Percentiles rank a stretch among this genome's conserved stretches.
Evolutionary conservation across 1,140 invertebrate genomes (phyloP).

Genomic region (Lanistes nyassanus): DNA sequence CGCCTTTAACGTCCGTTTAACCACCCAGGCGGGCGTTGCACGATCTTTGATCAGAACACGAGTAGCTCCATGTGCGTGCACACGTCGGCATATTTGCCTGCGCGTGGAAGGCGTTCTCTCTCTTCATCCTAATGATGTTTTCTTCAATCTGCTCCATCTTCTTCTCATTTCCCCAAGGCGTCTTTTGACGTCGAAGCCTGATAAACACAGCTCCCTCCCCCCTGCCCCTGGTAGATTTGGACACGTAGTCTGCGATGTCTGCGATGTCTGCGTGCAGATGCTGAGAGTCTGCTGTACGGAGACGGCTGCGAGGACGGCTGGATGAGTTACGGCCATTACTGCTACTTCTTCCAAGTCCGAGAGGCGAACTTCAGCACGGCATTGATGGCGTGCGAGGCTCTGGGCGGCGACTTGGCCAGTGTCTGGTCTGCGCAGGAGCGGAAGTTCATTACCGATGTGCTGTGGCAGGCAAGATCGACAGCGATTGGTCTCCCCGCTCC

Average conservation of each 20-base stretch:
- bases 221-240: not conserved
- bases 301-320: constrained; percentile 22
- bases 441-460: constrained; percentile 18
- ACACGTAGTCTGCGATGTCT: not conserved
- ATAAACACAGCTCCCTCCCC: not conserved
- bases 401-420: constrained; percentile 13
- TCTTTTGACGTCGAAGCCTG: not conserved
- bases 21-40: no score
- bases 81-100: no score
- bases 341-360: constrained; percentile 15
- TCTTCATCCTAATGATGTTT: not conserved
- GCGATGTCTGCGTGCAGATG: not conserved
- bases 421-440: constrained; percentile 20
- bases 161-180: not conserved
- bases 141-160: not conserved
- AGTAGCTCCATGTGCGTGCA: no score
- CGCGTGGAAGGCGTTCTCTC: no score
- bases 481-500: no score
- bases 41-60: no score
- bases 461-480: constrained; percentile 19
- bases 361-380: not conserved
- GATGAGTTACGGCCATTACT: constrained; percentile 13
- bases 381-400: not conserved
- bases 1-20: not conserved
- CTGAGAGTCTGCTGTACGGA: not conserved